These are phyloP conservation scores for Noctua pronuba DNA, from an alignment of 2,888 invertebrate genomes.

Conservation along the genomic window DNA sequence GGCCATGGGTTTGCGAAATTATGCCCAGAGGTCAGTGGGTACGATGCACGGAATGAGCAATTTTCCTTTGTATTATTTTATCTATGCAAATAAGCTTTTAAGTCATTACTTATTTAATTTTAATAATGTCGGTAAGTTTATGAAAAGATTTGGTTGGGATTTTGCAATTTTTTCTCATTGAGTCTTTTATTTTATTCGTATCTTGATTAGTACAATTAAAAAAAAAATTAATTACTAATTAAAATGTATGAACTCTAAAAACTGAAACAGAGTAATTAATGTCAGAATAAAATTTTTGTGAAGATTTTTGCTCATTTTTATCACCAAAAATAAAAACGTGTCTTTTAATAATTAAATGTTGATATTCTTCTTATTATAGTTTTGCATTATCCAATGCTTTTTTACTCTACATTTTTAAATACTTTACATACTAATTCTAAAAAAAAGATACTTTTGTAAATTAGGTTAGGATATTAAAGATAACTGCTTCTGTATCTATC, in stretches of 20 bases:
- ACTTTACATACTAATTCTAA: background rate
- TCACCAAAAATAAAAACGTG: background rate
- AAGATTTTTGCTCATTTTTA: background rate
- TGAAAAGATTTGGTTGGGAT: constrained; percentile 12
- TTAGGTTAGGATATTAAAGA: background rate
- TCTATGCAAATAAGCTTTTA: constrained; percentile 72
- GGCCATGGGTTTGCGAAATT: constrained; percentile 78
- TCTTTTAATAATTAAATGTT: background rate
- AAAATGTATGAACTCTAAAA: background rate
- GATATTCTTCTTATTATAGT: background rate
- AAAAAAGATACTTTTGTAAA: background rate
- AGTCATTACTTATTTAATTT: constrained; percentile 44
- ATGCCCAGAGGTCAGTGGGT: constrained; percentile 74
- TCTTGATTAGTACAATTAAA: no score
- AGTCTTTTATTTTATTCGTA: background rate
- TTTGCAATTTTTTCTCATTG: background rate
- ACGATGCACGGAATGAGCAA: constrained; percentile 73
- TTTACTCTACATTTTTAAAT: background rate
- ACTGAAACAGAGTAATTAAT: background rate
- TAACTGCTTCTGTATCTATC: background rate
- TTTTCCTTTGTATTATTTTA: constrained; percentile 77
- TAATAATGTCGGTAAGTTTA: constrained; percentile 29
- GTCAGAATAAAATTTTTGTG: background rate
- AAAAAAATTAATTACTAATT: background rate
- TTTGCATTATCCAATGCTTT: background rate